Base-by-base conservation (phyloP, 2,888 invertebrate species). In the Congeria kusceri region DNA sequence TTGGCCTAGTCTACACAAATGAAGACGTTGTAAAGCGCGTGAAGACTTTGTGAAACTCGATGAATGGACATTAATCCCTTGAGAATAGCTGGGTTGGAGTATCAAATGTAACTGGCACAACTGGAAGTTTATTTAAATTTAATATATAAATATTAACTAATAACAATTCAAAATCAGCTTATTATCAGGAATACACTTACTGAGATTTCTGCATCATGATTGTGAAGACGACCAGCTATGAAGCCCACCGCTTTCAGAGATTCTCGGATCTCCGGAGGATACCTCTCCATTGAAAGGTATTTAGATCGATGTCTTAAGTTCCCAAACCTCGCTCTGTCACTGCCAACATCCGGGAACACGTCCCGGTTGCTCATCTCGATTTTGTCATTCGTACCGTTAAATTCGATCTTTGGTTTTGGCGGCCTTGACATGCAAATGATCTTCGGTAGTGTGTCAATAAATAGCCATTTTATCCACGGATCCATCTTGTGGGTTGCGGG, bases 401-500 rank as follows among this genome's bases (percentile, higher is more conserved):
- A 39, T 39, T 39, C 39, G 39, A 13, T 39, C 3, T 20, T 53
- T 20, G 20, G 53, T 53, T 61, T 86, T 84, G 1, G 39, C 18
- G 98, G 98, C 91, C 98, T 95, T 91, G 96, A 96, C 96, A 98
- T 98, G 88, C 97, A 97, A 74, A 98, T 95, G 89, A 98, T 95
- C 90, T 97, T 95, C 9, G 98, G 99, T 88, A 99, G 95, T 91
- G 98, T 97, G 94, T 98, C 97, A 86, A 98, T 97, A 94, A 98
- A 98, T 76, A 99, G 96, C 85, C 97, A 95, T 92, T 97, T 96
- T 77, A 98, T 97, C 98, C 98, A 98, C 11, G 97, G 97, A 77
- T 98, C 97, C 98, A 99, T 99, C 92, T 96, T 96, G 94, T 99
- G 98, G 61, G 99, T 99, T 94, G 98, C 98, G 58, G 98, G 98